Conservation (phyloP, 2,888 invertebrate species). For the Nineta flava region DNA sequence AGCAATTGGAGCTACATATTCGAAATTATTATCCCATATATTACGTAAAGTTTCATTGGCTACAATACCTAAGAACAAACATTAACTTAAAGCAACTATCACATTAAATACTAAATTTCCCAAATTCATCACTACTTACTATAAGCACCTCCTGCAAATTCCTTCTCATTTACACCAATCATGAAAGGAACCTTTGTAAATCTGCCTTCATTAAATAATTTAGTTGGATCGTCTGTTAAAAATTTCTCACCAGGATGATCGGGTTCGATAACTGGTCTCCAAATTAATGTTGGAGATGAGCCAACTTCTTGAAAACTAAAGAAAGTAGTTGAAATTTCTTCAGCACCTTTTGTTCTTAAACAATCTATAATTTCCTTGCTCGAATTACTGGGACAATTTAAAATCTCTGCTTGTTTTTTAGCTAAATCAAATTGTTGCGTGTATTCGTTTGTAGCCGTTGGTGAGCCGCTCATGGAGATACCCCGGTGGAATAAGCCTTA, state of each 20-base stretch:
- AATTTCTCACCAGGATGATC: slow-evolving; percentile 52
- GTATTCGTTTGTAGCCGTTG: slow-evolving; percentile 34
- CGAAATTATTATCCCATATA: slow-evolving; percentile 42
- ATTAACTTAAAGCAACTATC: too few species aligned
- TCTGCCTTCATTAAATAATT: slow-evolving; percentile 36
- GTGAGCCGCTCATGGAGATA: slow-evolving; percentile 50
- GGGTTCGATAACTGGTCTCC: slow-evolving; percentile 47
- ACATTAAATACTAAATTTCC: too few species aligned
- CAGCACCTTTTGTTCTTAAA: slow-evolving; percentile 34
- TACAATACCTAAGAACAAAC: slow-evolving; percentile 29
- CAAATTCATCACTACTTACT: slow-evolving; percentile 30
- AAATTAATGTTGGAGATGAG: slow-evolving; percentile 34
- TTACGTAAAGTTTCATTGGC: slow-evolving; percentile 34
- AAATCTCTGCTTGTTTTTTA: slow-evolving; percentile 39
- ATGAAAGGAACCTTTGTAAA: slow-evolving; percentile 47
- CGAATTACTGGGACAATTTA: slow-evolving; percentile 39
- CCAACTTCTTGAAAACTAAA: slow-evolving; percentile 21
- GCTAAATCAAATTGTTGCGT: slow-evolving; percentile 41
- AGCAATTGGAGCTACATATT: slow-evolving; percentile 43
- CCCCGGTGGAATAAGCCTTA: slow-evolving; percentile 52
- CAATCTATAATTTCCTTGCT: slow-evolving; percentile 35
- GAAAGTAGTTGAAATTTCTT: slow-evolving; percentile 30
- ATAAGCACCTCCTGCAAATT: slow-evolving; percentile 45
- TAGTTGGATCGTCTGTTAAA: slow-evolving; percentile 41
- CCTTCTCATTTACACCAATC: slow-evolving; percentile 47